phyloP scores from a whole-genome alignment of 2,888 invertebrate species.

The Beris chalybata region DNA sequence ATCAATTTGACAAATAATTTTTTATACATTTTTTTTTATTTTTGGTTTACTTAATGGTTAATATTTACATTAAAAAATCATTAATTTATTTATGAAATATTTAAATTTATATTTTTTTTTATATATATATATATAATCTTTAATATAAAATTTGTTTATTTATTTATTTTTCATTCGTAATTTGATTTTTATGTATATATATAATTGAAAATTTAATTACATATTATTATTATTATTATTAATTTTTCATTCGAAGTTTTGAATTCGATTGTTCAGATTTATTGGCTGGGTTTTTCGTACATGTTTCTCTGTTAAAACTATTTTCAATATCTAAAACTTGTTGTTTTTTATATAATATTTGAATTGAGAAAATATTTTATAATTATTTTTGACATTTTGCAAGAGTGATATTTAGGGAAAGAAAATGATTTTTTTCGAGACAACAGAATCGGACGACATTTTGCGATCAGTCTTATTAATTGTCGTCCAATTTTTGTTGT shows the following conservation, averaged over 20 bases:
- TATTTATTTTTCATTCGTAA: slow-evolving; percentile 14
- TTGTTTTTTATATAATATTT: too few relatives aligned
- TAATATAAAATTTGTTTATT: slow-evolving; percentile 11
- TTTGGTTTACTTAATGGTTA: slow-evolving; percentile 21
- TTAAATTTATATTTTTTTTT: slow-evolving; percentile 3
- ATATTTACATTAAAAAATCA: slow-evolving; percentile 29
- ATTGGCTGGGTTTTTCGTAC: slow-evolving; percentile 12
- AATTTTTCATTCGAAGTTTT: slow-evolving; percentile 28
- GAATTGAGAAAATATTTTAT: slow-evolving; percentile 1
- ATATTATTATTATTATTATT: slow-evolving; percentile 12
- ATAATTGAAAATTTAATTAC: slow-evolving; percentile 5
- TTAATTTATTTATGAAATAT: slow-evolving; percentile 12
- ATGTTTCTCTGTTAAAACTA: too few relatives aligned
- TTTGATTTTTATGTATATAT: neutral
- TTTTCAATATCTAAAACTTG: too few relatives aligned
- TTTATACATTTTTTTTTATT: slow-evolving; percentile 1
- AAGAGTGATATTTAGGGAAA: neutral
- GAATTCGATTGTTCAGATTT: slow-evolving; percentile 33
- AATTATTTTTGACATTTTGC: slow-evolving; percentile 13
- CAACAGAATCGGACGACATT: slow-evolving; percentile 3
- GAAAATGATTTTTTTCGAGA: neutral
- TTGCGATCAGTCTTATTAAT: slow-evolving; percentile 23
- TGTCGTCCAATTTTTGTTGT: slow-evolving; percentile 10
- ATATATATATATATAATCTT: slow-evolving; percentile 11
- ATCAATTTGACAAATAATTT: slow-evolving; percentile 30